These are phyloP conservation scores for Trachelus stipa DNA, from an alignment of 2,888 invertebrate genomes.

Conservation along the genomic window DNA sequence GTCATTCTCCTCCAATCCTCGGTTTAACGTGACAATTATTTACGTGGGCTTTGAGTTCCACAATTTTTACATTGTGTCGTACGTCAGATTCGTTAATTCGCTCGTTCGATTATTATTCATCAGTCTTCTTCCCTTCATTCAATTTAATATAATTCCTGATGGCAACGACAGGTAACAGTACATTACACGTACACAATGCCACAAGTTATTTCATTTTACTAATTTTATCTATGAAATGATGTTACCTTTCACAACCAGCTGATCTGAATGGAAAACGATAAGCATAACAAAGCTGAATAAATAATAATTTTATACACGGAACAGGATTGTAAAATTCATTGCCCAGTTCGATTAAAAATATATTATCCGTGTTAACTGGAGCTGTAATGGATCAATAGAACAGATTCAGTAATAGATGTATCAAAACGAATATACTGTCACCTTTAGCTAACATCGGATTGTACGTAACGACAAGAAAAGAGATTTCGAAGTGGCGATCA, in stretches of 20 bases:
- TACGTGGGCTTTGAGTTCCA: neutral
- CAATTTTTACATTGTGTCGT: neutral
- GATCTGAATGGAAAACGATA: neutral
- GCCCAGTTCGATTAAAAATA: neutral
- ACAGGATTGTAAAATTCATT: neutral
- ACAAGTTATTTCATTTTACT: slow-evolving; percentile 22
- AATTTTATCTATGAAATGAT: slow-evolving; percentile 15
- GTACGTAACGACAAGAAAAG: slow-evolving; percentile 23
- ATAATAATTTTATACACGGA: neutral
- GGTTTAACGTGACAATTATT: neutral
- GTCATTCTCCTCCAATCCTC: neutral
- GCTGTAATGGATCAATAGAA: neutral
- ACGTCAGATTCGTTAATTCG: slow-evolving; percentile 1
- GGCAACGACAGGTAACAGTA: neutral
- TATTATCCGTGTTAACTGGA: neutral
- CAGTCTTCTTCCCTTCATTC: slow-evolving; percentile 45
- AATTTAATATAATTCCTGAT: neutral
- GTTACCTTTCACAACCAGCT: neutral
- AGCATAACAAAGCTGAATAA: neutral
- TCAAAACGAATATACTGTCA: neutral
- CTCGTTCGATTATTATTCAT: slow-evolving; percentile 27
- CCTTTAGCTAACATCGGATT: slow-evolving; percentile 24
- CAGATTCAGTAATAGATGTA: neutral
- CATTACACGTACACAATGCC: slow-evolving; percentile 8
- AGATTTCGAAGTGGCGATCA: slow-evolving; percentile 22